phyloP scores from a whole-genome alignment of 2,888 invertebrate genomes.

The Thalpophila matura region DNA sequence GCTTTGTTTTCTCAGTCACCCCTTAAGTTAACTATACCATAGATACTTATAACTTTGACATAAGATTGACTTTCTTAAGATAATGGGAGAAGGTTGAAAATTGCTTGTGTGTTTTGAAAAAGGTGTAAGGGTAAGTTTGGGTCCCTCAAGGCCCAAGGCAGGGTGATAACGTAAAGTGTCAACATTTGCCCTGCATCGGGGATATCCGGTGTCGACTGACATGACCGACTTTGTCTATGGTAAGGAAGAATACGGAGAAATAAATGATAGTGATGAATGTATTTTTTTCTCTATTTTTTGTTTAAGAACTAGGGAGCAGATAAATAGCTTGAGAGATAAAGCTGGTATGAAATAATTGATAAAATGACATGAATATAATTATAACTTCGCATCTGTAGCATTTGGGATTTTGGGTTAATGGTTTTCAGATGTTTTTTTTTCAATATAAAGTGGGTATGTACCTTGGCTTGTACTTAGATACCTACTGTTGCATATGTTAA shows the following conservation, averaged over 20 bases:
- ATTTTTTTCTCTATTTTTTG: constrained; percentile 31
- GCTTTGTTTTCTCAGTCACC: constrained; percentile 75
- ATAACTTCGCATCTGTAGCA: neutral
- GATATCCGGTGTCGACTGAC: constrained; percentile 82
- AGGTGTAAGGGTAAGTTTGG: constrained; percentile 41
- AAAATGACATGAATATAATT: neutral
- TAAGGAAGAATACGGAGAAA: constrained; percentile 50
- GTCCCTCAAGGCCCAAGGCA: constrained; percentile 63
- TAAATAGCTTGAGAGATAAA: constrained; percentile 24
- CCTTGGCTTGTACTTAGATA: no score
- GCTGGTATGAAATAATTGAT: constrained; percentile 7
- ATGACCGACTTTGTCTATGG: constrained; percentile 60
- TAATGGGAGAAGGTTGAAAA: constrained; percentile 42
- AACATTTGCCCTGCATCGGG: constrained; percentile 74
- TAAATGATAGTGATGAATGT: constrained; percentile 58
- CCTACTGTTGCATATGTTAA: no score
- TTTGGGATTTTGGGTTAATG: neutral
- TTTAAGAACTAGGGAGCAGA: constrained; percentile 13
- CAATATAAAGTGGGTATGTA: no score
- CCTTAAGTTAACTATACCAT: constrained; percentile 56
- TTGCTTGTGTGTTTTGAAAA: constrained; percentile 20
- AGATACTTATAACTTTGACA: constrained; percentile 6
- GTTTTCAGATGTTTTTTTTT: neutral
- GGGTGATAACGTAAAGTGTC: constrained; percentile 81
- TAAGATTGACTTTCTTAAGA: constrained; percentile 11